A percentile compares a stretch with the other conserved stretches of the same genome.
These are phyloP conservation scores for Ommatoiulus sabulosus DNA, from an alignment of 2,888 invertebrate species.

Conservation along the genomic window DNA sequence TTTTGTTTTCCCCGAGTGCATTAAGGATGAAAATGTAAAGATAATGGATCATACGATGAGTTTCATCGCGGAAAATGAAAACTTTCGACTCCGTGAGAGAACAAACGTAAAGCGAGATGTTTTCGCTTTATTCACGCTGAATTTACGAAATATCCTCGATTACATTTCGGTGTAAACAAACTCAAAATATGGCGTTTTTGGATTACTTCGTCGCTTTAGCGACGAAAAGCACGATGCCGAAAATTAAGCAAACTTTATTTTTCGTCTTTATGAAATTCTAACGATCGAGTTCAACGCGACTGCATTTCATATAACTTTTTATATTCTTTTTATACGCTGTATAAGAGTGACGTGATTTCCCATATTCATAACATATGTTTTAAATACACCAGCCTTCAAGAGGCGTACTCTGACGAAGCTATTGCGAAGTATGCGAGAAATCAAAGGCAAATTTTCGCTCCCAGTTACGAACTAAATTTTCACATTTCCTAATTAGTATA, in stretches of 20 bases:
- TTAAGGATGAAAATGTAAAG: neutral
- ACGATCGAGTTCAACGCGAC: too few relatives aligned
- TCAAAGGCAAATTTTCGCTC: too few relatives aligned
- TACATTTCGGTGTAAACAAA: neutral
- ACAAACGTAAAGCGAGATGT: neutral
- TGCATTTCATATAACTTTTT: too few relatives aligned
- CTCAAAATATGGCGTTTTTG: neutral
- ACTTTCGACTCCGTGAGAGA: neutral
- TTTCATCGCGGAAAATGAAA: neutral
- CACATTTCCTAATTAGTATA: too few relatives aligned
- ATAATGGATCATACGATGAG: slow-evolving; percentile 19
- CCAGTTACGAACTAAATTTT: too few relatives aligned
- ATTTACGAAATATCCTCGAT: neutral
- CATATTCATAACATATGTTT: too few relatives aligned
- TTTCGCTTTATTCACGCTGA: neutral
- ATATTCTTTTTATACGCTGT: too few relatives aligned
- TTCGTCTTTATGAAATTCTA: too few relatives aligned
- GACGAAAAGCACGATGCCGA: neutral
- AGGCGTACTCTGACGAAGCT: too few relatives aligned
- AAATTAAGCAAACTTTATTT: neutral
- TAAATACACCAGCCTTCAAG: too few relatives aligned
- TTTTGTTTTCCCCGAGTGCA: neutral
- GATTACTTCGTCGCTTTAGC: neutral
- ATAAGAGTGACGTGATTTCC: too few relatives aligned
- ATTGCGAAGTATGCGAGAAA: too few relatives aligned